Percentiles rank a stretch among this genome's conserved stretches.
These are phyloP conservation scores for Plagiodera versicolora DNA, from an alignment of 2,888 invertebrate species.

Conservation along the genomic window DNA sequence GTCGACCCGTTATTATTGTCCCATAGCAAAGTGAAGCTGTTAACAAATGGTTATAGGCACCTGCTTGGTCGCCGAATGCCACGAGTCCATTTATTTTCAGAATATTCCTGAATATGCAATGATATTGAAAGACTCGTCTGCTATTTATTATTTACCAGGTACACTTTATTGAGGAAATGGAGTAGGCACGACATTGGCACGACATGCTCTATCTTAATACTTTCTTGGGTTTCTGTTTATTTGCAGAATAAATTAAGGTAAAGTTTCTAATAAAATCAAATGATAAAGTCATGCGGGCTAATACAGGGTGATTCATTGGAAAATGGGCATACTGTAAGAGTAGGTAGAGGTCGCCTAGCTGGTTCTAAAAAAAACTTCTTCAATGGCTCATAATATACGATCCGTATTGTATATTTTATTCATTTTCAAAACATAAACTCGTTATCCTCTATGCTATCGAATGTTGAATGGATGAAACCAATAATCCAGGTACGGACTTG, in stretches of 20 bases:
- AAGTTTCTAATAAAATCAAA: not conserved
- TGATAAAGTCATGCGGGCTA: not conserved
- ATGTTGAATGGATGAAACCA: too few species aligned
- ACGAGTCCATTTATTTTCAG: not conserved
- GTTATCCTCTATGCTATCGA: too few species aligned
- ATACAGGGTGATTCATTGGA: not conserved
- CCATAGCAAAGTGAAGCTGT: not conserved
- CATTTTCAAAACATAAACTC: too few species aligned
- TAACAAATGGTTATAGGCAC: not conserved
- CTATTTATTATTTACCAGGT: not conserved
- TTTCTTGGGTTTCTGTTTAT: not conserved
- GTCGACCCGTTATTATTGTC: not conserved
- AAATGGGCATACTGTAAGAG: too few species aligned
- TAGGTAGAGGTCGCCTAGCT: too few species aligned
- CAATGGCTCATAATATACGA: too few species aligned
- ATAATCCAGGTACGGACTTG: too few species aligned
- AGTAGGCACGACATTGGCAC: not conserved
- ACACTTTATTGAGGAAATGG: constrained; percentile 4
- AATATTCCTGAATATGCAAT: not conserved
- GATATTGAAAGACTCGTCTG: not conserved
- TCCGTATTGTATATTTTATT: too few species aligned
- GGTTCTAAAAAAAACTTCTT: too few species aligned
- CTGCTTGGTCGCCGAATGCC: not conserved
- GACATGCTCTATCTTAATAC: not conserved
- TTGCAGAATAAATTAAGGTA: not conserved